Conservation (phyloP, 2,888 invertebrate genomes). For the Trichogramma evanescens region DNA sequence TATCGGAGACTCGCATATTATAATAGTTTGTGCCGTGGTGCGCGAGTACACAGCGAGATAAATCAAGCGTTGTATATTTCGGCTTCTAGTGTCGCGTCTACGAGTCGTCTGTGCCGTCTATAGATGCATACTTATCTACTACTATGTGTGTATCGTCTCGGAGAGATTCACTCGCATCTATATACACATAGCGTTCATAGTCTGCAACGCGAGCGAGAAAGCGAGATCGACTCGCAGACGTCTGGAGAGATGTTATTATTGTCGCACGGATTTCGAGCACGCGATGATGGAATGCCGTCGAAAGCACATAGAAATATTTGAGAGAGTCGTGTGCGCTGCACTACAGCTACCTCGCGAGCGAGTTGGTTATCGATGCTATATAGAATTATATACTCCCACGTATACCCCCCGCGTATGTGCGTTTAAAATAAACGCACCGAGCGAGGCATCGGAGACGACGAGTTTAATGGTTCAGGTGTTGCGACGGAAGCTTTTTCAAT, state of each 20-base stretch:
- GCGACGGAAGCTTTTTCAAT: background rate
- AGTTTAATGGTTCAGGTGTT: slow-evolving; percentile 19
- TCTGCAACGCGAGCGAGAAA: background rate
- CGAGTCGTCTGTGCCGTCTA: too few species aligned
- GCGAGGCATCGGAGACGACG: slow-evolving; percentile 5
- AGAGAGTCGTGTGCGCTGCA: too few species aligned
- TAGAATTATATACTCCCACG: slow-evolving; percentile 9
- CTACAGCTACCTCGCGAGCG: background rate
- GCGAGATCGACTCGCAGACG: background rate
- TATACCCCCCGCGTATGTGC: too few species aligned
- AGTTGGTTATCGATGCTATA: slow-evolving; percentile 16
- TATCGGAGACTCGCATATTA: too few species aligned
- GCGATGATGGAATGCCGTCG: slow-evolving; percentile 19
- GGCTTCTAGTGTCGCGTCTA: too few species aligned
- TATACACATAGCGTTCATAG: background rate
- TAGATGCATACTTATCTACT: too few species aligned
- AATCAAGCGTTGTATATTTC: too few species aligned
- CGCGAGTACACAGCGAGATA: too few species aligned
- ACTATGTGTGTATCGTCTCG: too few species aligned
- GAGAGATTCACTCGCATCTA: too few species aligned
- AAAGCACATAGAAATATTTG: background rate
- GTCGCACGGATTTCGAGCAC: slow-evolving; percentile 27
- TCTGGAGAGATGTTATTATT: slow-evolving; percentile 26
- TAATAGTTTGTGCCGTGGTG: too few species aligned
- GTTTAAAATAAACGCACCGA: background rate